Conservation (phyloP, 1,140 invertebrate species). For the Oedothorax gibbosus region DNA sequence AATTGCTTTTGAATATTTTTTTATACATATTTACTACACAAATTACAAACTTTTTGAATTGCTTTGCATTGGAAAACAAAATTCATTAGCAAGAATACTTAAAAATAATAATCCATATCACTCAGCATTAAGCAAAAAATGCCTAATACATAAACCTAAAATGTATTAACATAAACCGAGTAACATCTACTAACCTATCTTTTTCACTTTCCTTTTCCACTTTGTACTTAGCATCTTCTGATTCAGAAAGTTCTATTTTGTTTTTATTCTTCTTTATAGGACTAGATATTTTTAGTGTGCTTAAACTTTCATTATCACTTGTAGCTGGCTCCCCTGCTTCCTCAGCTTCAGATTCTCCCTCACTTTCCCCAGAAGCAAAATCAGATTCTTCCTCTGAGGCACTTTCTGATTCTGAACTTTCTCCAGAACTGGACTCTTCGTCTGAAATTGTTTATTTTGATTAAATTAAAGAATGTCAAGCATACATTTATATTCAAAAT, state of each 20-base stretch:
- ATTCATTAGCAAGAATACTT: too few species aligned
- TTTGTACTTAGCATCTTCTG: not conserved
- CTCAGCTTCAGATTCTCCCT: conserved; percentile 58
- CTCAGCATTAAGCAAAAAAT: too few species aligned
- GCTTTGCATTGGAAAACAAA: too few species aligned
- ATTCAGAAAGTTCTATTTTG: conserved; percentile 8
- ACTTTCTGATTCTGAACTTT: conserved; percentile 63
- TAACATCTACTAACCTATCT: not conserved
- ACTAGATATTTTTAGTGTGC: not conserved
- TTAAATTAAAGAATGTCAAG: too few species aligned
- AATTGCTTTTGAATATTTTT: too few species aligned
- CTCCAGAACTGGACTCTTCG: conserved; percentile 54
- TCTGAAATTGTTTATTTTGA: conserved; percentile 18
- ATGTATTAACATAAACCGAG: too few species aligned
- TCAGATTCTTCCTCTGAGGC: conserved; percentile 72
- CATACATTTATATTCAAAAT: too few species aligned
- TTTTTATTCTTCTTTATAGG: conserved; percentile 17
- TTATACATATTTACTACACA: too few species aligned
- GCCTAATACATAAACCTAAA: too few species aligned
- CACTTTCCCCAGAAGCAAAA: conserved; percentile 60
- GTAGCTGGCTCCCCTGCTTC: conserved; percentile 62
- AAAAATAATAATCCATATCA: too few species aligned
- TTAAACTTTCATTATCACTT: conserved; percentile 62
- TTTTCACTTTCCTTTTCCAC: not conserved
- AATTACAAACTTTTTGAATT: too few species aligned